Conservation (phyloP, 2,888 invertebrate genomes). For the Lasioglossum marginatum region DNA sequence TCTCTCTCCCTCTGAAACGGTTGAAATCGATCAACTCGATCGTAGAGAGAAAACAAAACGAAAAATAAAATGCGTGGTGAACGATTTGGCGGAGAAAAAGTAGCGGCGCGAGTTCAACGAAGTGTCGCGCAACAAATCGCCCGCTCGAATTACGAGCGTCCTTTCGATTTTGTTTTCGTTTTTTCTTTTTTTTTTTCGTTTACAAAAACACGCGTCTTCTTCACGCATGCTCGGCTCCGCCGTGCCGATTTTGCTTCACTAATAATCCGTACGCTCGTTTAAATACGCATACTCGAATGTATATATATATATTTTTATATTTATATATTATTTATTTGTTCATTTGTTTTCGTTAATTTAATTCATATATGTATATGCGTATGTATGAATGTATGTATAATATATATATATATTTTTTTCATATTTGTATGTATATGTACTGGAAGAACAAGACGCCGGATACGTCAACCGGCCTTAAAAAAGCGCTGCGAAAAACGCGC, state of each 20-base stretch:
- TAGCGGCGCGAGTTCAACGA: background rate
- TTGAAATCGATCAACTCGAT: slow-evolving; percentile 2
- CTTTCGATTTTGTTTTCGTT: background rate
- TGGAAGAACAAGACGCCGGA: slow-evolving; percentile 82
- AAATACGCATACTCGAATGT: slow-evolving; percentile 39
- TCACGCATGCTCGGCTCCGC: slow-evolving; percentile 44
- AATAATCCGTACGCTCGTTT: slow-evolving; percentile 58
- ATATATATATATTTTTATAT: slow-evolving; percentile 37
- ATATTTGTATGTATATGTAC: slow-evolving; percentile 65
- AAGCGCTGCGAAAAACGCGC: slow-evolving; percentile 76
- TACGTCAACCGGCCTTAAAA: slow-evolving; percentile 68
- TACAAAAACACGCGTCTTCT: slow-evolving; percentile 32
- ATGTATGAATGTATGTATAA: slow-evolving; percentile 42
- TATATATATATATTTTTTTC: slow-evolving; percentile 51
- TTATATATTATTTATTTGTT: slow-evolving; percentile 48
- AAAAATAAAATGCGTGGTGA: background rate
- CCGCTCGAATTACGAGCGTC: slow-evolving; percentile 1
- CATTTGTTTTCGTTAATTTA: slow-evolving; percentile 39
- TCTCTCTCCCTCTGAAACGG: slow-evolving; percentile 1
- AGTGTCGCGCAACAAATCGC: slow-evolving; percentile 37
- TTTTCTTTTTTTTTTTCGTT: background rate
- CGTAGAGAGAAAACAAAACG: background rate
- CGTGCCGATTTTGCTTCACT: slow-evolving; percentile 42
- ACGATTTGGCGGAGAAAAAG: background rate
- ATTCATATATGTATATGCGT: slow-evolving; percentile 49